Evolutionary conservation across 2,888 invertebrate species (phyloP), one percentile per base, ranked within the genome.

Genomic region (Scaptomyza reducta): DNA sequence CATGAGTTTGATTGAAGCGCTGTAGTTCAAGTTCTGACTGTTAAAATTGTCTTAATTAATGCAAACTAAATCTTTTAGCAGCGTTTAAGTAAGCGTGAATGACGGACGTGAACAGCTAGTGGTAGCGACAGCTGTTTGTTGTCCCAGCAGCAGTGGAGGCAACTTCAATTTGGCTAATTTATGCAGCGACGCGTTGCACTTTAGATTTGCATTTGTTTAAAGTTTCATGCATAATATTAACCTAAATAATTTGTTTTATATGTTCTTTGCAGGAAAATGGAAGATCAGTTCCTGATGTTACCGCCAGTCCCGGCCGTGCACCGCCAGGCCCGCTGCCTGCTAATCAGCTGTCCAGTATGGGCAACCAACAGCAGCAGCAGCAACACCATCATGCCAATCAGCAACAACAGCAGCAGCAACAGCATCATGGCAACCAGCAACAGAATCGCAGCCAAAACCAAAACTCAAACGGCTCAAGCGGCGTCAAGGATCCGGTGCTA

Each of bases 201-300:
- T 69, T 40, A 74, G 63, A 78, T 70, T 74, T 72, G 71, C 79
- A 82, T 84, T 84, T 74, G 74, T 68, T 78, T 78, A 64, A 70
- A 68, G 77, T 57, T 54, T 5, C 11, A 42, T 22, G 58, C 57
- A 73, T 75, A 60, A 53, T 25, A 31, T 14, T 14, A 22, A 49
- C 33, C 49, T 11, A 22, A 50, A 53, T 27, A 54, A 18, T 51
- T 38, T 46, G 22, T 25, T 18, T 44, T 16, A 9, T 11, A 57
- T 62, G 1, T 9, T 14, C 3, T 18, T 91, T 90, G n/a, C 91
- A 96, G 96, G 96, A 96, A 94, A 96, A 96, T 94, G 96, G 96
- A 93, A 96, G 96, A 93, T 96, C 96, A 94, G 96, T 96, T 94
- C 95, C 96, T 94, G 96, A 96, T 93, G 95, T 96, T 94, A 96